Base-by-base conservation (phyloP, 2,888 invertebrate species). In the Stenchaetothrips biformis region DNA sequence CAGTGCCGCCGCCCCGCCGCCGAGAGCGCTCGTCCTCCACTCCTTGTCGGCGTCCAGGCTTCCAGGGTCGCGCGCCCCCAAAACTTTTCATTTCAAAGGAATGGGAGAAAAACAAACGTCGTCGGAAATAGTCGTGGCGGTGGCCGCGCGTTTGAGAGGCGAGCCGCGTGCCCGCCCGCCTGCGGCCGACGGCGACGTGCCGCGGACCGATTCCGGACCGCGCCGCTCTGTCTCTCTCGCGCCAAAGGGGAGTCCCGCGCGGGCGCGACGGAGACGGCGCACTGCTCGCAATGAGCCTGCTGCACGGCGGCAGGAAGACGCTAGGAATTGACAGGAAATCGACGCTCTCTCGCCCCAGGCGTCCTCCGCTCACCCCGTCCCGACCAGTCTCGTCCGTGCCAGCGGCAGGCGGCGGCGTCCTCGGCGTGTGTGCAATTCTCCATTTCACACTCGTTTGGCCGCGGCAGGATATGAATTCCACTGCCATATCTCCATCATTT, bases 251-350 rank as follows among this genome's bases (percentile, higher is more conserved):
- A 1, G 37, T 37, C 37, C 37, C 37, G 37, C 37, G 37, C 37
- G 37, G n/a, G n/a, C n/a, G n/a, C n/a, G n/a, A n/a, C n/a, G n/a
- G n/a, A n/a, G n/a, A n/a, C n/a, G n/a, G n/a, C n/a, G n/a, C n/a
- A n/a, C n/a, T n/a, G n/a, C n/a, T n/a, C n/a, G n/a, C n/a, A 37
- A 37, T 37, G 37, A 37, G 37, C 37, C 37, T 37, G 37, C 37
- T 37, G 37, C 37, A 37, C 4, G 37, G 37, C 37, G 37, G 37
- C 37, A 37, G 37, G 37, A 37, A 37, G 37, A 37, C 67, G 67
- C 25, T 21, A 74, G 67, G 25, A 74, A 74, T 74, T 74, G 67
- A 74, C 67, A 74, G 67, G 67, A 74, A 74, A 74, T 74, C 8
- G 67, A 74, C 67, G 67, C 37, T 37, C 37, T 37, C 37, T 37